Conservation (phyloP, 1,140 invertebrate genomes). For the Mactra quadrangularis region DNA sequence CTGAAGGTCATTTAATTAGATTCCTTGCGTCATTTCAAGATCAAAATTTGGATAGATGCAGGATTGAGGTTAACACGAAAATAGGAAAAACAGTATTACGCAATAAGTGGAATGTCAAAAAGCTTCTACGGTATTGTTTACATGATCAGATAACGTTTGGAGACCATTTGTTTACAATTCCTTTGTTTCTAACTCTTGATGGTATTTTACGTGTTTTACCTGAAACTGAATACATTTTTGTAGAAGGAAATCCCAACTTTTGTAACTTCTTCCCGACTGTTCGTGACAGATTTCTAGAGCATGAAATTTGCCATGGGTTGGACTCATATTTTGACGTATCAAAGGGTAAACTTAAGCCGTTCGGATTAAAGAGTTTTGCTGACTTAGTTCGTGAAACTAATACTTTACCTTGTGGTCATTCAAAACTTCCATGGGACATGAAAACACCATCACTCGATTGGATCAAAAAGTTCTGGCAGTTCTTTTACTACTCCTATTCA, state of each 20-base stretch:
- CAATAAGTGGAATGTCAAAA: neutral
- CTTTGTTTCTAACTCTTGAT: constrained; percentile 11
- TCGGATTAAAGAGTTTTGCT: neutral
- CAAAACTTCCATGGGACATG: no score
- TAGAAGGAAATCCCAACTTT: neutral
- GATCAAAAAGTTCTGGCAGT: no score
- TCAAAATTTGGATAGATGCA: neutral
- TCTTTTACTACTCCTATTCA: no score
- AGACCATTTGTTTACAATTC: constrained; percentile 1
- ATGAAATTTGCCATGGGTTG: neutral
- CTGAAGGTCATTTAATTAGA: neutral
- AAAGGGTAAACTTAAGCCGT: neutral
- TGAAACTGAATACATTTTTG: neutral
- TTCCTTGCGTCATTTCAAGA: neutral
- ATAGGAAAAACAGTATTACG: neutral
- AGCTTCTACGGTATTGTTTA: neutral
- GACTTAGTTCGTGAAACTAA: neutral
- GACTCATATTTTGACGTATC: no score
- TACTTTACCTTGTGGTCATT: no score
- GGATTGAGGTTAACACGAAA: constrained; percentile 1
- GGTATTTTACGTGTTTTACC: constrained; percentile 2
- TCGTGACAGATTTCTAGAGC: neutral
- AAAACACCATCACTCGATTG: no score
- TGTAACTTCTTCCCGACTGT: constrained; percentile 5
- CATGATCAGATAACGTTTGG: neutral